Conservation (phyloP, 2,888 invertebrate species). For the Luperina nickerlii region DNA sequence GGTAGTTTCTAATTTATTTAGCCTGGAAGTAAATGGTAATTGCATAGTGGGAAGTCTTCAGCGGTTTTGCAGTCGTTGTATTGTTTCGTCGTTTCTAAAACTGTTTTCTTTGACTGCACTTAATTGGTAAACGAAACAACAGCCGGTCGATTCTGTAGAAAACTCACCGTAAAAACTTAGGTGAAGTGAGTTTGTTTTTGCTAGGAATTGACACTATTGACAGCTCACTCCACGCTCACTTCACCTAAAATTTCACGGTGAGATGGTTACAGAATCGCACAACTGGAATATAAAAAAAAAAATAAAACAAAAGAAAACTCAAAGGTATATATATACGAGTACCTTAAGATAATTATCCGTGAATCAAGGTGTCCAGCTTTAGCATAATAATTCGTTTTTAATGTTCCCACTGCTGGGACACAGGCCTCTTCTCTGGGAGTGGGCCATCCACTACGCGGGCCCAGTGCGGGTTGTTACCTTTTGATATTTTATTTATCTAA, state of each 20-base stretch:
- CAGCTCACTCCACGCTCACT: no score
- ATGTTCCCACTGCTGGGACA: not conserved
- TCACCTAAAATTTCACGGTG: no score
- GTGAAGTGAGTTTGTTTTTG: no score
- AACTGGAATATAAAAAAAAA: not conserved
- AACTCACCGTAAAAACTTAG: no score
- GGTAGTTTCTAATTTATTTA: constrained; percentile 64
- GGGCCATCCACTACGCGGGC: not conserved
- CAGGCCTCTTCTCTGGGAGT: not conserved
- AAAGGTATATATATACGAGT: no score
- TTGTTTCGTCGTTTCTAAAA: not conserved
- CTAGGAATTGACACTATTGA: no score
- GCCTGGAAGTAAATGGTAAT: constrained; percentile 33
- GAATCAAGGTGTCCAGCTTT: not conserved
- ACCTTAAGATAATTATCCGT: not conserved
- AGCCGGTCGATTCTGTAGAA: no score
- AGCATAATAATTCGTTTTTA: no score
- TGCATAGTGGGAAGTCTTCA: not conserved
- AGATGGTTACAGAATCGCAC: no score
- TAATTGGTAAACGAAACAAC: not conserved
- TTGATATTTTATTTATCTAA: not conserved
- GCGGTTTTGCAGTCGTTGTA: not conserved
- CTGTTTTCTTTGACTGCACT: not conserved
- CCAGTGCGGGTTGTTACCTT: not conserved
- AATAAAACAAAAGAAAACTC: not conserved